Evolutionary conservation across 2,113 vertebrate genomes (phyloP).

Genomic region (Vulpes lagopus): DNA sequence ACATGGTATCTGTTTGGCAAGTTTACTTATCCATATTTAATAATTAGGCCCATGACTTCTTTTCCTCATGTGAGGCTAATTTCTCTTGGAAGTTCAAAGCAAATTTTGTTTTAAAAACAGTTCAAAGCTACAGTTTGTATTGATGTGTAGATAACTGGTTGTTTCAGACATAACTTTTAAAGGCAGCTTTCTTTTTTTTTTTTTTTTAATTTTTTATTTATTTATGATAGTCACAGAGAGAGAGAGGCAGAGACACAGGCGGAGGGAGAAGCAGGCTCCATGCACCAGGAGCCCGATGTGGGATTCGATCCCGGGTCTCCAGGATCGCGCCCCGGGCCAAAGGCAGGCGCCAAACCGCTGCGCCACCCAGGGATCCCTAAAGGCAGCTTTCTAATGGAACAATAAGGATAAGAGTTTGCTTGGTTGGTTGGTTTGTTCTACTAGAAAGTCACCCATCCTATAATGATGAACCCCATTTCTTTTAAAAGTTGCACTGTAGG

Average conservation of each 20-base stretch:
- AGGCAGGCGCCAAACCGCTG: too few species aligned
- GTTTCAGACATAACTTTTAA: constrained; percentile 52
- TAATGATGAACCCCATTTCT: neutral
- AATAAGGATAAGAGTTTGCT: neutral
- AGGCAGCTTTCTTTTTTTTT: neutral
- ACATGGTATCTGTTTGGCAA: constrained; percentile 30
- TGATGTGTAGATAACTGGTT: constrained; percentile 11
- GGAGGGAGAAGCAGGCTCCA: too few species aligned
- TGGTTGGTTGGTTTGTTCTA: neutral
- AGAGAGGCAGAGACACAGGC: too few species aligned
- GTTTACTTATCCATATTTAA: constrained; percentile 60
- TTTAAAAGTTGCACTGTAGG: neutral
- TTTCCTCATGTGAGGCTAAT: constrained; percentile 35
- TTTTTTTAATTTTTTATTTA: neutral
- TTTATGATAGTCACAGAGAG: too few species aligned
- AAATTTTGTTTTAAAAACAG: constrained; percentile 48
- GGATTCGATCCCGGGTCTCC: too few species aligned
- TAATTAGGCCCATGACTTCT: constrained; percentile 12
- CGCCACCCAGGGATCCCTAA: too few species aligned
- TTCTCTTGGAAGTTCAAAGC: constrained; percentile 31
- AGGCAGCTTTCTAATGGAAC: neutral
- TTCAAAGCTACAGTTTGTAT: neutral
- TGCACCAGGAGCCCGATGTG: too few species aligned
- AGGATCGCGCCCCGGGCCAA: too few species aligned
- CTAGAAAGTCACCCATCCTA: neutral